These are phyloP conservation scores for Prenolepis imparis DNA, from an alignment of 2,888 invertebrate species.

Conservation along the genomic window DNA sequence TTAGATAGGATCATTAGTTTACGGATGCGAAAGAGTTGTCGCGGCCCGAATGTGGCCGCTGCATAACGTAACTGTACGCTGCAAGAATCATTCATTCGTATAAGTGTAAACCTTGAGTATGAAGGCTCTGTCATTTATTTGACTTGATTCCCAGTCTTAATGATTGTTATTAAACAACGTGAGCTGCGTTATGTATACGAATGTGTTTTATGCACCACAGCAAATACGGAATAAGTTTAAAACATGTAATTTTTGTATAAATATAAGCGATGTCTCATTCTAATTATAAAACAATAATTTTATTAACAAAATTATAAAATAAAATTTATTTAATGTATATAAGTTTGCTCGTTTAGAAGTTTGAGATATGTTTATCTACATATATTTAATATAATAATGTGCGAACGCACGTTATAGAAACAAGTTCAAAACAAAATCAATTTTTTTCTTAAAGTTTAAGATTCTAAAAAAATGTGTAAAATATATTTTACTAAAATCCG, in stretches of 20 bases:
- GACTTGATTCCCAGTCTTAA: constrained; percentile 40
- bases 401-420: background rate
- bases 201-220: background rate
- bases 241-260: background rate
- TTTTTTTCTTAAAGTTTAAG: too few species aligned
- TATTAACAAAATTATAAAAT: background rate
- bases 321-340: background rate
- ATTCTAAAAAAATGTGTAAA: too few species aligned
- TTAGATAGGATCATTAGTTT: constrained; percentile 68
- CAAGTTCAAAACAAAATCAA: too few species aligned
- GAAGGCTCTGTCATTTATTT: constrained; percentile 52
- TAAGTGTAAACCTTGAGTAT: constrained; percentile 62
- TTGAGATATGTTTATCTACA: background rate
- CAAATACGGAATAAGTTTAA: background rate
- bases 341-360: background rate
- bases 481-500: too few species aligned
- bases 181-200: background rate
- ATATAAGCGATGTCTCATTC: background rate
- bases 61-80: constrained; percentile 64
- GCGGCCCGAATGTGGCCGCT: constrained; percentile 56
- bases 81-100: constrained; percentile 55
- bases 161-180: constrained; percentile 42
- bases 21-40: constrained; percentile 61
- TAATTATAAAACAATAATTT: background rate
- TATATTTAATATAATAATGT: background rate